Conservation (phyloP, 2,888 invertebrate genomes). For the Aricia artaxerxes region DNA sequence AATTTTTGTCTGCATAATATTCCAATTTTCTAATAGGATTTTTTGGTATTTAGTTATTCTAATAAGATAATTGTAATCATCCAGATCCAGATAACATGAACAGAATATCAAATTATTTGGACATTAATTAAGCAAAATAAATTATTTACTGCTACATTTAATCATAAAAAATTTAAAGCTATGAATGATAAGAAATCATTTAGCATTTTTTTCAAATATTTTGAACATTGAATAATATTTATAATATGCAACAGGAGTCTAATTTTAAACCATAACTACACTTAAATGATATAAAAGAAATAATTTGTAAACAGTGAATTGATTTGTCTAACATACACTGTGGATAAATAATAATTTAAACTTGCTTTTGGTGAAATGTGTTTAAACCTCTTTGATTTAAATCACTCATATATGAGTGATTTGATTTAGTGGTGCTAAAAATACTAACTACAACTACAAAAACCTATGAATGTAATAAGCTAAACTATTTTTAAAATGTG, state of each 20-base stretch:
- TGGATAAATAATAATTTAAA: not conserved
- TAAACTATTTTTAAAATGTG: slow-evolving; percentile 40
- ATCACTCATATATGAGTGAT: not conserved
- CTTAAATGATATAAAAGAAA: not conserved
- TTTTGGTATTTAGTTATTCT: not conserved
- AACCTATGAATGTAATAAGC: slow-evolving; percentile 30
- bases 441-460: slow-evolving; percentile 18
- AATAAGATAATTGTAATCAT: not conserved
- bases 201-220: no score
- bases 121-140: not conserved
- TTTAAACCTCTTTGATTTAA: not conserved
- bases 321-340: not conserved
- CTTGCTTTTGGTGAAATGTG: not conserved
- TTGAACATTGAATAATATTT: no score
- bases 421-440: not conserved
- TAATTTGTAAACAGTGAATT: not conserved
- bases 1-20: no score
- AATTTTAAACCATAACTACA: slow-evolving; percentile 7
- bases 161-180: not conserved
- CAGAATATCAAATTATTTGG: not conserved
- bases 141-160: not conserved
- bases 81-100: not conserved
- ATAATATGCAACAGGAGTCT: not conserved
- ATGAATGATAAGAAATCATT: not conserved
- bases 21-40: not conserved